Conservation (phyloP, 64 coral and sea anemone genomes). For the Platygyra sinensis region DNA sequence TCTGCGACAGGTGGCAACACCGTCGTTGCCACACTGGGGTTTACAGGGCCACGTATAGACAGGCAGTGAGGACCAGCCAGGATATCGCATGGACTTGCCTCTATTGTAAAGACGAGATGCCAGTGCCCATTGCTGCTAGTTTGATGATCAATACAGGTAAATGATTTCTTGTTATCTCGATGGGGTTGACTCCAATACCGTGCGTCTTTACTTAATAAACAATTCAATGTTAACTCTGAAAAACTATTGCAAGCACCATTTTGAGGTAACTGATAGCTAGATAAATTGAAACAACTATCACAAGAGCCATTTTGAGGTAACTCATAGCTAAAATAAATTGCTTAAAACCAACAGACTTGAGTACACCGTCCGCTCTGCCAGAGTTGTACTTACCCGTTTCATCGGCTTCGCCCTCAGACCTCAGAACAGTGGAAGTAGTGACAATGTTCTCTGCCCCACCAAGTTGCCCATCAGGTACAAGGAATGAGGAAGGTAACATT, state of each 20-base stretch:
- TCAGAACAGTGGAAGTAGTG: slow-evolving; percentile 22
- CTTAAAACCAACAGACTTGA: slow-evolving; percentile 38
- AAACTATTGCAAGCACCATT: neutral
- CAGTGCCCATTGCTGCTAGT: slow-evolving; percentile 24
- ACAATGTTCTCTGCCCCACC: slow-evolving; percentile 33
- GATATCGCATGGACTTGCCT: slow-evolving; percentile 35
- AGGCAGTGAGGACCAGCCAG: slow-evolving; percentile 12
- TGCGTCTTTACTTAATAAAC: slow-evolving; percentile 2
- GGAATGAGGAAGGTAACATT: neutral
- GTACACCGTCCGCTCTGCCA: slow-evolving; percentile 13
- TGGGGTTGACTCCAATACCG: slow-evolving; percentile 12
- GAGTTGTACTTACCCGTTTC: slow-evolving; percentile 35
- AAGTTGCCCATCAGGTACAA: neutral
- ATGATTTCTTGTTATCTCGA: neutral
- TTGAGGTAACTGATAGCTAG: too few relatives aligned
- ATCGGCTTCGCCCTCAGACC: slow-evolving; percentile 31
- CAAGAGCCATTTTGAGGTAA: too few relatives aligned
- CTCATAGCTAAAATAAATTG: slow-evolving; percentile 50
- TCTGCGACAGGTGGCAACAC: too few relatives aligned
- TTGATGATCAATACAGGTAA: too few relatives aligned
- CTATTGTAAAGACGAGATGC: slow-evolving; percentile 8
- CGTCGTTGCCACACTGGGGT: slow-evolving; percentile 1
- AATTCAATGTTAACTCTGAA: neutral
- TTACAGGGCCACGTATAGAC: too few relatives aligned
- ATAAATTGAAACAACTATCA: too few relatives aligned